Conservation (phyloP, 2,888 invertebrate species). For the Dryobotodes eremita region DNA sequence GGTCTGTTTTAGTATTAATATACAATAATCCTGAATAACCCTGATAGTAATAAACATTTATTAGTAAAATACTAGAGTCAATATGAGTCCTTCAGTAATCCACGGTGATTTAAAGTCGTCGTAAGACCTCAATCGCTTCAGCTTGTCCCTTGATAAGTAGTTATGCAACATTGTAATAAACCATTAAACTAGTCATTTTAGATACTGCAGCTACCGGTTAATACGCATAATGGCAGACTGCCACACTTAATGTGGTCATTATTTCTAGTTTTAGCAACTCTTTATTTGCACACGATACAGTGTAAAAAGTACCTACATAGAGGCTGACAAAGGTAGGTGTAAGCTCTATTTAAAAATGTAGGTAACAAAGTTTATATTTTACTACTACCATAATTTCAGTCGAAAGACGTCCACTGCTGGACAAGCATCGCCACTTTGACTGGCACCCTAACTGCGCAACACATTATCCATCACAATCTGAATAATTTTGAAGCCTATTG, state of each 20-base stretch:
- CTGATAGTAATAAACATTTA: background rate
- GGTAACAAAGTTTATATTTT: no score
- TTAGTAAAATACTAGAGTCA: background rate
- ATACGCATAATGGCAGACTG: slow-evolving; percentile 18
- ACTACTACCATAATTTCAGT: no score
- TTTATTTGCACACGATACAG: slow-evolving; percentile 22
- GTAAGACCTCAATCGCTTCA: background rate
- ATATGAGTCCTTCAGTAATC: background rate
- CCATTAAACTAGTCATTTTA: slow-evolving; percentile 47
- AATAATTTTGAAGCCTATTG: no score
- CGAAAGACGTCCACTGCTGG: no score
- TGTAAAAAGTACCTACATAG: background rate
- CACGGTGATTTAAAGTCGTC: background rate
- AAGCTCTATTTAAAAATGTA: no score
- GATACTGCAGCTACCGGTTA: slow-evolving; percentile 47
- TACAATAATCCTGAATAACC: background rate
- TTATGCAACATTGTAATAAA: slow-evolving; percentile 57
- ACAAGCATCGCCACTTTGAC: no score
- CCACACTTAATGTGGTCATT: slow-evolving; percentile 27
- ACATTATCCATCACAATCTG: no score
- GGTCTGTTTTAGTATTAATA: background rate
- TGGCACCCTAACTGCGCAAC: no score
- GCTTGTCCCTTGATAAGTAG: background rate
- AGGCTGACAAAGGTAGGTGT: no score
- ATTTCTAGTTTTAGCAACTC: background rate